phyloP scores from a whole-genome alignment of 2,888 invertebrate species.

The Eupithecia abbreviata region DNA sequence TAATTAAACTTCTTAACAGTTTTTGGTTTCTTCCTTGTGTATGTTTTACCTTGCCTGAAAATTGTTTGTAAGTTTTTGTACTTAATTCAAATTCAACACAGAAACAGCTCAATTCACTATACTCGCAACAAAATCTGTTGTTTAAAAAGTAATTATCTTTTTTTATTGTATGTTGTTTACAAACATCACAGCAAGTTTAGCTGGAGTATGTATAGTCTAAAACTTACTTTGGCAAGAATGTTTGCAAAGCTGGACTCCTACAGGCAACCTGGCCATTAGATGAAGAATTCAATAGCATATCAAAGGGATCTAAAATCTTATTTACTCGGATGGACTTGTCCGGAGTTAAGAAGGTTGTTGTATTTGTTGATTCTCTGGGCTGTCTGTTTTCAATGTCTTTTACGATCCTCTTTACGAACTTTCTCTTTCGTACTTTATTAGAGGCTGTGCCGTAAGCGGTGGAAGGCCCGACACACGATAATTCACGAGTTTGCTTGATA shows the following conservation, averaged over 20 bases:
- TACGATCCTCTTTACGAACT: slow-evolving; percentile 70
- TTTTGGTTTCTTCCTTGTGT: slow-evolving; percentile 51
- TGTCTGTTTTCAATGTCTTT: slow-evolving; percentile 59
- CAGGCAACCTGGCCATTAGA: slow-evolving; percentile 40
- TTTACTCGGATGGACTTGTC: slow-evolving; percentile 76
- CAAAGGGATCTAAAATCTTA: slow-evolving; percentile 70
- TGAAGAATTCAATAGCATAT: slow-evolving; percentile 68
- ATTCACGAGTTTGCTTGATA: slow-evolving; percentile 74
- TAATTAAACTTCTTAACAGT: slow-evolving; percentile 57
- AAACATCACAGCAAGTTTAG: background rate
- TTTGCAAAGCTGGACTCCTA: slow-evolving; percentile 41
- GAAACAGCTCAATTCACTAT: background rate
- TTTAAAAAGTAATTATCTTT: too few relatives aligned
- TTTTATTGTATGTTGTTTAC: background rate
- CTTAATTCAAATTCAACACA: background rate
- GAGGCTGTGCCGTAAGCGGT: slow-evolving; percentile 56
- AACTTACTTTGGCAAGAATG: slow-evolving; percentile 51
- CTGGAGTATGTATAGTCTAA: background rate
- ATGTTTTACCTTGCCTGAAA: slow-evolving; percentile 56
- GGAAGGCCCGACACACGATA: slow-evolving; percentile 63
- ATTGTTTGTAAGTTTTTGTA: slow-evolving; percentile 17
- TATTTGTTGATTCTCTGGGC: slow-evolving; percentile 50
- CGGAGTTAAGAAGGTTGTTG: slow-evolving; percentile 69
- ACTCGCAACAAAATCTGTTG: too few relatives aligned
- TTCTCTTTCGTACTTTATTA: slow-evolving; percentile 71